phyloP scores from a whole-genome alignment of 2,797 vertebrate species.

The Microctenopoma stevenorrisi region DNA sequence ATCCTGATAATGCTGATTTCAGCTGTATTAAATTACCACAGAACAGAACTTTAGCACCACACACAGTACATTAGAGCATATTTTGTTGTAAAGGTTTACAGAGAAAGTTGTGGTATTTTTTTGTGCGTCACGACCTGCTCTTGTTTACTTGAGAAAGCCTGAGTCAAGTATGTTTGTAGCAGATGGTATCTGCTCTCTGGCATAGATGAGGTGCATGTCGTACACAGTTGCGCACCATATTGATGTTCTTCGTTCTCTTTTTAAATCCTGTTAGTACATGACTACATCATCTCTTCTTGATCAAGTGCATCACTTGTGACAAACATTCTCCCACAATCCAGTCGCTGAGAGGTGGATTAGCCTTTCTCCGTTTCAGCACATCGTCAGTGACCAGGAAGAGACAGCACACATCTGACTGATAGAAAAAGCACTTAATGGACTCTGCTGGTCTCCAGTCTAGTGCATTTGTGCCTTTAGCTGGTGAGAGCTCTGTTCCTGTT shows the following conservation, averaged over 20 bases:
- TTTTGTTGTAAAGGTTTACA: constrained; percentile 23
- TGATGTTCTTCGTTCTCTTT: constrained; percentile 1
- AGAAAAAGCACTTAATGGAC: constrained; percentile 74
- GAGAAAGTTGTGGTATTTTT: constrained; percentile 13
- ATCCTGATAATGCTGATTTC: constrained; percentile 54
- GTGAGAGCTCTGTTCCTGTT: constrained; percentile 62
- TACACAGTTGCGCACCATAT: constrained; percentile 18
- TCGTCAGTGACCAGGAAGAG: constrained; percentile 62
- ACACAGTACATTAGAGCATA: constrained; percentile 2
- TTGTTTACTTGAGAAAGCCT: constrained; percentile 33
- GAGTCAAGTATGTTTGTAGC: constrained; percentile 30
- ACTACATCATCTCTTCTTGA: constrained; percentile 20
- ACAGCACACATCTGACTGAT: constrained; percentile 62
- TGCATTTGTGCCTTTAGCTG: constrained; percentile 63
- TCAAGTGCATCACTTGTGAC: constrained; percentile 25
- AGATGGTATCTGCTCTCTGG: constrained; percentile 42
- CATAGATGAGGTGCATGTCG: constrained; percentile 28
- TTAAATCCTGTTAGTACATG: background rate
- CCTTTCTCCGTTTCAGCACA: constrained; percentile 38
- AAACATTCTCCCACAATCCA: constrained; percentile 29
- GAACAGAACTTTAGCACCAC: constrained; percentile 33
- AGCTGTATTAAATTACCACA: constrained; percentile 55
- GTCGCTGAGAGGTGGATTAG: constrained; percentile 47
- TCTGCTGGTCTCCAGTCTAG: constrained; percentile 42
- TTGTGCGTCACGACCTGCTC: constrained; percentile 43